phyloP scores from a whole-genome alignment of 1,140 invertebrate species.

The Pentalonia nigronervosa region DNA sequence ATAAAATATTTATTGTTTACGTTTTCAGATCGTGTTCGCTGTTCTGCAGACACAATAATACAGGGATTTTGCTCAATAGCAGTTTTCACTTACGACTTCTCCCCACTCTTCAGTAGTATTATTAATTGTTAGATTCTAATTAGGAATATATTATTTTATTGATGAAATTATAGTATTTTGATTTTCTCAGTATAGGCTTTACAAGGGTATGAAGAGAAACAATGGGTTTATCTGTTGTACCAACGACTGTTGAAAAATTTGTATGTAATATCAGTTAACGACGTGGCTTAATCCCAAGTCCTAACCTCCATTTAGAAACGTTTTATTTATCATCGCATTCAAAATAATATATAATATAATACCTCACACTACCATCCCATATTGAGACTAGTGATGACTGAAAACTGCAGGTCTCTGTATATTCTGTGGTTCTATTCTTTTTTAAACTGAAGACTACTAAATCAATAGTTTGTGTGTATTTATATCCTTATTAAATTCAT shows the following conservation, averaged over 20 bases:
- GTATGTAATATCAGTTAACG: neutral
- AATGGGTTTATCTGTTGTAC: neutral
- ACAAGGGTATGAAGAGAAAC: neutral
- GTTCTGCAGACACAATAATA: slow-evolving; percentile 5
- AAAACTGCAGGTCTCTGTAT: neutral
- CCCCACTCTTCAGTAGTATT: neutral
- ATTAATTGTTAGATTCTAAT: neutral
- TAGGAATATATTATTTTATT: neutral
- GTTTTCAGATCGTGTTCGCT: slow-evolving; percentile 33
- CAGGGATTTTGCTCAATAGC: slow-evolving; percentile 23
- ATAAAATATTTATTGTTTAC: slow-evolving; percentile 45
- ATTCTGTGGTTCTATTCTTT: neutral
- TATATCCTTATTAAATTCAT: no score
- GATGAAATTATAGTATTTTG: neutral
- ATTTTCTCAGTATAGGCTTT: neutral
- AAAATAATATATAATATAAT: neutral
- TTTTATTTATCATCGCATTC: neutral
- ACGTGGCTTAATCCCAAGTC: neutral
- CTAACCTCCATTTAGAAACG: neutral
- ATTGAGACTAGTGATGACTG: neutral
- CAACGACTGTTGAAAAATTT: neutral
- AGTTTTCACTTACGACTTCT: neutral
- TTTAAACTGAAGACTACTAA: neutral
- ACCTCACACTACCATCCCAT: neutral
- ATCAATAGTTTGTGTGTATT: no score